These are phyloP conservation scores for Notodonta ziczac DNA, from an alignment of 2,888 invertebrate species.

Conservation along the genomic window DNA sequence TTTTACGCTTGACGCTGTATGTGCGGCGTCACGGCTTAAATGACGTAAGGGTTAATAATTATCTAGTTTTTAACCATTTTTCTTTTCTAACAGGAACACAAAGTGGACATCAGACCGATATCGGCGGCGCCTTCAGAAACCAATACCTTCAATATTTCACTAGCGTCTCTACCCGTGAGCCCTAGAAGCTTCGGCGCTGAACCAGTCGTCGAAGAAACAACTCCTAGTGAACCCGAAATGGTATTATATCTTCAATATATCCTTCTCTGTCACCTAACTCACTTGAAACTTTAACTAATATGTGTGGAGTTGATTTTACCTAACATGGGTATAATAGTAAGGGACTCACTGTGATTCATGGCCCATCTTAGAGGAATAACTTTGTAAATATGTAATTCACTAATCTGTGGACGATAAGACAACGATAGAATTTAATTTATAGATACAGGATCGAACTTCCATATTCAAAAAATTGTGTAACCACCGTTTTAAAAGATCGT, in stretches of 20 bases:
- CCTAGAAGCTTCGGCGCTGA: constrained; percentile 55
- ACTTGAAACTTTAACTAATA: constrained; percentile 46
- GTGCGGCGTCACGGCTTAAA: too few species aligned
- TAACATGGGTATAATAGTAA: constrained; percentile 64
- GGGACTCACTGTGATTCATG: constrained; percentile 53
- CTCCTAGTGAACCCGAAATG: constrained; percentile 70
- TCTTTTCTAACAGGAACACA: constrained; percentile 56
- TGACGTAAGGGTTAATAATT: too few species aligned
- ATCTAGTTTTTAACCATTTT: constrained; percentile 13
- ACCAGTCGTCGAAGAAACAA: constrained; percentile 57
- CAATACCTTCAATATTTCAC: constrained; percentile 56
- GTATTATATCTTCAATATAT: constrained; percentile 37
- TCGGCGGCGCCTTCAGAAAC: constrained; percentile 68
- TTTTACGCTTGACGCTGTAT: too few species aligned
- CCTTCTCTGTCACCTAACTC: constrained; percentile 20
- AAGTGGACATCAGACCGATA: constrained; percentile 74
- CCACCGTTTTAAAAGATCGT: not conserved
- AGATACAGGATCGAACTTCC: not conserved
- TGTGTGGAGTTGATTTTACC: constrained; percentile 57
- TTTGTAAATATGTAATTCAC: constrained; percentile 57
- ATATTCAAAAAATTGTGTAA: too few species aligned
- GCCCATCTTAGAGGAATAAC: constrained; percentile 56
- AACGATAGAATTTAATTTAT: constrained; percentile 36
- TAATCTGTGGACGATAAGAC: constrained; percentile 67
- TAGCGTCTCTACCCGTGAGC: constrained; percentile 41